Conservation (phyloP, 1,140 invertebrate species). For the silkworm (Bombyx mori) region ASM3026992v2 NC_085131.1:9033001-9033500, state of each 20-base stretch:
- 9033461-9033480: too few relatives aligned
- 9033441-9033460: neutral
- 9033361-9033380: neutral
- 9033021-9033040: constrained; percentile 6
- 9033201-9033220: too few relatives aligned
- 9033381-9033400: neutral
- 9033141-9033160: neutral
- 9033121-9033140: neutral
- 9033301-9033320: neutral
- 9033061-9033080: neutral
- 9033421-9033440: neutral
- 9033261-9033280: neutral
- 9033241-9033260: neutral
- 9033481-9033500: too few relatives aligned
- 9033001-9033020: too few relatives aligned
- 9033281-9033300: neutral
- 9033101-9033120: neutral
- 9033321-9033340: neutral
- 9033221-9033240: too few relatives aligned
- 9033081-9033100: neutral
- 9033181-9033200: neutral
- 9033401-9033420: neutral
- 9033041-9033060: constrained; percentile 1
- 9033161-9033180: neutral
- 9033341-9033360: neutral